Percentiles rank a stretch among this genome's conserved stretches.
Evolutionary conservation across 2,888 invertebrate genomes (phyloP).

Genomic region (Linnaemya tessellans): DNA sequence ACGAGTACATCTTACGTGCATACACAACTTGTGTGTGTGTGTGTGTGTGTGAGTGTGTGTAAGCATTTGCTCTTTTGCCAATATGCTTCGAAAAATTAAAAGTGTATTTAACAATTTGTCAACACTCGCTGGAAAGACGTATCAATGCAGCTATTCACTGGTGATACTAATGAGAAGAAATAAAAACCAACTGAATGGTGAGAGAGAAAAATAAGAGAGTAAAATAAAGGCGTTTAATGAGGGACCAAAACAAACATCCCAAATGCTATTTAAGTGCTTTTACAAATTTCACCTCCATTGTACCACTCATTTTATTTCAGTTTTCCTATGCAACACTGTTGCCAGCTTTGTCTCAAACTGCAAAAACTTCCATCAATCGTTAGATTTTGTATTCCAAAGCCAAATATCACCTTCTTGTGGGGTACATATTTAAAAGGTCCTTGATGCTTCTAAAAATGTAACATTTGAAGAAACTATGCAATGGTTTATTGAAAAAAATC

Average conservation of each 20-base stretch:
- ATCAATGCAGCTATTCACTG: slow-evolving; percentile 37
- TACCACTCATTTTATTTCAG: slow-evolving; percentile 17
- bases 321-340: slow-evolving; percentile 3
- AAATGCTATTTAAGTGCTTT: slow-evolving; percentile 39
- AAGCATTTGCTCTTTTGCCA: no score
- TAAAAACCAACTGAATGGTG: background rate
- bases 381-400: background rate
- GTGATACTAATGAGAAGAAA: slow-evolving; percentile 35
- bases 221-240: slow-evolving; percentile 1
- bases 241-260: no score
- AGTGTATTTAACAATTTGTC: slow-evolving; percentile 8
- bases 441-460: no score
- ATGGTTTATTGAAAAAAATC: no score
- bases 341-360: background rate
- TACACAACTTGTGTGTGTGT: background rate
- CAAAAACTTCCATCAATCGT: no score
- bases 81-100: no score
- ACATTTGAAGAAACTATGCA: no score
- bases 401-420: no score
- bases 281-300: slow-evolving; percentile 33
- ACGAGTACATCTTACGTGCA: background rate
- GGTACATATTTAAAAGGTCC: no score
- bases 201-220: slow-evolving; percentile 33
- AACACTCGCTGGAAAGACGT: slow-evolving; percentile 3
- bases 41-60: no score